phyloP scores from a whole-genome alignment of 2,113 vertebrate genomes.

The Takifugu flavidus region DNA sequence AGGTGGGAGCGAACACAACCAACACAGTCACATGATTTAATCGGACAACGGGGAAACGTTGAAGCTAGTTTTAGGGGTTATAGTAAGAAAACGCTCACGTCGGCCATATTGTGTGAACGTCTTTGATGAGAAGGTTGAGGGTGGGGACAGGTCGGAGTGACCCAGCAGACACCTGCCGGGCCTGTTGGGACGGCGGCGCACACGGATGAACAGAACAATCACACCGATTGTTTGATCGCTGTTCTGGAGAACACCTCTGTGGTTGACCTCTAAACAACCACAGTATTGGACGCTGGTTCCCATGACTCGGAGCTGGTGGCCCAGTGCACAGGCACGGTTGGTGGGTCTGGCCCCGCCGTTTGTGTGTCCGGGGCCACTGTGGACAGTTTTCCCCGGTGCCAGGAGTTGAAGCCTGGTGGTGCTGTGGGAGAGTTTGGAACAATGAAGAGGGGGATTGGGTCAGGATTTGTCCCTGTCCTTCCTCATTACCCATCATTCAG shows the following conservation, averaged over 20 bases:
- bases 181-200: neutral
- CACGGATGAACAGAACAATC: neutral
- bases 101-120: no score
- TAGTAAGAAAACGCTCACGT: no score
- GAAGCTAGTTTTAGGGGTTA: no score
- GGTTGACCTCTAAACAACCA: neutral
- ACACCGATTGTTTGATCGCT: neutral
- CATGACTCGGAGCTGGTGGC: slow-evolving; percentile 18
- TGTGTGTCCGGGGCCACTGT: slow-evolving; percentile 13
- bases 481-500: slow-evolving; percentile 48
- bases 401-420: slow-evolving; percentile 30
- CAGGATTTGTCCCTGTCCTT: slow-evolving; percentile 56
- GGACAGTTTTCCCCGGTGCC: slow-evolving; percentile 9
- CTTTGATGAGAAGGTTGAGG: no score
- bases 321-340: slow-evolving; percentile 12
- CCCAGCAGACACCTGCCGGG: neutral
- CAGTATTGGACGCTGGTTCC: neutral
- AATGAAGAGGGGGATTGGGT: slow-evolving; percentile 37
- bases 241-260: no score
- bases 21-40: neutral
- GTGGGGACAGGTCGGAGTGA: slow-evolving; percentile 7
- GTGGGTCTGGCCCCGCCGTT: slow-evolving; percentile 40
- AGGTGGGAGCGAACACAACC: slow-evolving; percentile 73
- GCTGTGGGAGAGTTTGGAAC: slow-evolving; percentile 47
- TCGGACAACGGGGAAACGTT: neutral